These are phyloP conservation scores for Campylomormyrus numenius DNA, from an alignment of 2,113 vertebrate genomes.

Conservation along the genomic window DNA sequence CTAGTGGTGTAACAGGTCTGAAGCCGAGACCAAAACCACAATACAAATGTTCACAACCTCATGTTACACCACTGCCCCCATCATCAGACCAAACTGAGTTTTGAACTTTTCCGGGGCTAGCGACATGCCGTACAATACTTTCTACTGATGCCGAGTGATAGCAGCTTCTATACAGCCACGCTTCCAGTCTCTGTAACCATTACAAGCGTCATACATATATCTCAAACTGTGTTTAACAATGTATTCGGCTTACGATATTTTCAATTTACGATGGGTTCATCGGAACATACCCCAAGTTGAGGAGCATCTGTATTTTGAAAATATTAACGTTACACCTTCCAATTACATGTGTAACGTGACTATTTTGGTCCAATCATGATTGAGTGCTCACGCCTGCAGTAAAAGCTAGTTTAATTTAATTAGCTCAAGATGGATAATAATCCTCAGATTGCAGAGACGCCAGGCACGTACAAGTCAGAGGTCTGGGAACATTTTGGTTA, in stretches of 20 bases:
- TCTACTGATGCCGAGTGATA: no score
- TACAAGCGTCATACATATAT: no score
- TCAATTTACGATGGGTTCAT: no score
- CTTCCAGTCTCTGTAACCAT: no score
- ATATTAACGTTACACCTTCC: not conserved
- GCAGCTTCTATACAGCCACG: no score
- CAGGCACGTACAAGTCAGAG: not conserved
- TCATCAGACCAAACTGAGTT: no score
- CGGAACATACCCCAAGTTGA: no score
- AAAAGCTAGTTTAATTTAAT: not conserved
- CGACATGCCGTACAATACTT: no score
- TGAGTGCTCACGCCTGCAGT: not conserved
- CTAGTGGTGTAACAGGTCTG: not conserved
- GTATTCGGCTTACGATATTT: no score
- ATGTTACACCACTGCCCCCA: not conserved
- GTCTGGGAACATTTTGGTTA: not conserved
- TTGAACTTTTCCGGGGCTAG: no score
- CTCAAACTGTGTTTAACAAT: no score
- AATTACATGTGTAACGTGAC: not conserved
- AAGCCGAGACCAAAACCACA: not conserved
- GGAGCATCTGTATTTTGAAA: no score
- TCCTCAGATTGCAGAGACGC: not conserved
- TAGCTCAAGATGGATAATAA: not conserved
- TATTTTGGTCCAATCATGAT: not conserved
- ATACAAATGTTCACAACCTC: not conserved